Conservation (phyloP, 2,888 invertebrate genomes). For the Diogma glabrata region DNA sequence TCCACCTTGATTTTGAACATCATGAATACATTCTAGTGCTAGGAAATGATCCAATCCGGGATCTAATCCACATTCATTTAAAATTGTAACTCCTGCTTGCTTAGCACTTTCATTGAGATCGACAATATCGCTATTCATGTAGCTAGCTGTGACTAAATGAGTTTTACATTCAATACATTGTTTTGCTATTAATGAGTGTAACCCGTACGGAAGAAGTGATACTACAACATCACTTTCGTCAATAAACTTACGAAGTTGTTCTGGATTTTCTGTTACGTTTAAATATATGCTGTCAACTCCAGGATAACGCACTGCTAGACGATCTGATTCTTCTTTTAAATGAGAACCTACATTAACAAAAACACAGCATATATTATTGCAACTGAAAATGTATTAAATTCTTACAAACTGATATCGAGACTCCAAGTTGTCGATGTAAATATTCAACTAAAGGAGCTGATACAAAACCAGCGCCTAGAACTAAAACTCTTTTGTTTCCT, state of each 20-base stretch:
- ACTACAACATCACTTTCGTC: constrained; percentile 64
- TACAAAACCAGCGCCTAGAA: constrained; percentile 93
- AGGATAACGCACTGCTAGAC: constrained; percentile 61
- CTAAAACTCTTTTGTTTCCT: constrained; percentile 61
- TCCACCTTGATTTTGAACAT: constrained; percentile 79
- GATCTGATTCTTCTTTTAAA: constrained; percentile 79
- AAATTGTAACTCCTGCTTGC: constrained; percentile 79
- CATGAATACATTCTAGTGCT: constrained; percentile 94
- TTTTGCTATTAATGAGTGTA: constrained; percentile 78
- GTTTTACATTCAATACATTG: constrained; percentile 75
- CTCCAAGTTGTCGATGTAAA: constrained; percentile 65
- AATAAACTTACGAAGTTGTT: constrained; percentile 55
- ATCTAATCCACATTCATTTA: constrained; percentile 96
- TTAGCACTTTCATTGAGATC: constrained; percentile 73
- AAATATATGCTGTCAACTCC: constrained; percentile 71
- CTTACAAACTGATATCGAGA: constrained; percentile 70
- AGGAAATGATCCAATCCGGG: constrained; percentile 98
- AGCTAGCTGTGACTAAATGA: constrained; percentile 95
- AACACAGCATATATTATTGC: background rate
- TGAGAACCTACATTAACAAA: constrained; percentile 42
- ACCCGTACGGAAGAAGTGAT: constrained; percentile 80
- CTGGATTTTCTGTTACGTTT: constrained; percentile 64
- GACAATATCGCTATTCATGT: constrained; percentile 74
- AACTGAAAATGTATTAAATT: constrained; percentile 20
- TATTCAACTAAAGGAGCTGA: constrained; percentile 92